These are phyloP conservation scores for Burhinus bistriatus DNA, from an alignment of 2,113 vertebrate species.

Conservation along the genomic window DNA sequence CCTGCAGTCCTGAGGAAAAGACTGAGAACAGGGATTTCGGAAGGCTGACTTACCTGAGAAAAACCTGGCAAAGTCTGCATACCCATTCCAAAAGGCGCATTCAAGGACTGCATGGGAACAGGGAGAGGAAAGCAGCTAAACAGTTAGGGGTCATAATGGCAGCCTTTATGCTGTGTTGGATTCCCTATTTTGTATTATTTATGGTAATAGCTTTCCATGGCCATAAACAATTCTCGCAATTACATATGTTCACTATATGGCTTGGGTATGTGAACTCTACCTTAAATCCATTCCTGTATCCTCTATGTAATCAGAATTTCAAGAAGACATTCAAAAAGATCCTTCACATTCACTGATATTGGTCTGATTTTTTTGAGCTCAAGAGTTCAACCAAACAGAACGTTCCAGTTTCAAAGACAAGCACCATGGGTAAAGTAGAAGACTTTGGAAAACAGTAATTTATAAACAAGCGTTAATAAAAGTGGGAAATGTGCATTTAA, in stretches of 20 bases:
- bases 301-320: slow-evolving; percentile 93
- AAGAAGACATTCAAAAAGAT: slow-evolving; percentile 92
- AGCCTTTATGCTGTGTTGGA: slow-evolving; percentile 93
- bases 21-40: neutral
- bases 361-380: neutral
- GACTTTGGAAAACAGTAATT: neutral
- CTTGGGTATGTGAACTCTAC: slow-evolving; percentile 96
- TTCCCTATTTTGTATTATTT: slow-evolving; percentile 92
- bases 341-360: slow-evolving; percentile 68
- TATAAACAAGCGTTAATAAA: neutral
- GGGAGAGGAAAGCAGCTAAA: slow-evolving; percentile 90
- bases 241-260: slow-evolving; percentile 95
- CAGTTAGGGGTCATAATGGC: slow-evolving; percentile 93
- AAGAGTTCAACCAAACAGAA: neutral
- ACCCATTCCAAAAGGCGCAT: slow-evolving; percentile 74
- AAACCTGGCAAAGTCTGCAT: slow-evolving; percentile 83
- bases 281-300: slow-evolving; percentile 93
- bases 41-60: slow-evolving; percentile 75
- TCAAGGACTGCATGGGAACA: slow-evolving; percentile 77
- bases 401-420: neutral
- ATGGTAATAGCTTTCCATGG: slow-evolving; percentile 88
- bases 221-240: slow-evolving; percentile 68
- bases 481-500: neutral
- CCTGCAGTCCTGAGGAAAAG: neutral
- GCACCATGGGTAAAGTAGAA: neutral